Evolutionary conservation across 2,888 invertebrate genomes (phyloP), one percentile per base, ranked within the genome.

Genomic region (Scelioninae gen. 1): DNA sequence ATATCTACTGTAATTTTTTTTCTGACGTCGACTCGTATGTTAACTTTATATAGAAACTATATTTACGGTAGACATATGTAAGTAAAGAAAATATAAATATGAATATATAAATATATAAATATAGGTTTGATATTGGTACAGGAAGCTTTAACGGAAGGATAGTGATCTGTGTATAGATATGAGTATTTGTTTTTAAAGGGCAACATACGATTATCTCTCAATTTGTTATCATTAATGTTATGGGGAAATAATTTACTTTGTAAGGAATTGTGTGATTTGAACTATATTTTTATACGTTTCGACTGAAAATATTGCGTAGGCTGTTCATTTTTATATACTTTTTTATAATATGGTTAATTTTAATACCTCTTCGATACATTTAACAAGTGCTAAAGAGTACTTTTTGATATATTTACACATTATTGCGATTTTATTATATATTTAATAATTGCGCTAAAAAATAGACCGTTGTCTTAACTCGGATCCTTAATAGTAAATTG

Each of bases 1-100:
- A n/a, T 32, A 51, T 49, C 60, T 53, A 32, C 60, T 53, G 40
- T 76, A 49, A 60, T 66, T 82, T 76, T 71, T 43, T 8, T 43
- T 38, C 32, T 75, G 40, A 23, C 71, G 71, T 49, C 16, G 34
- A 71, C 65, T 75, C 75, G 60, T 76, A 75, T 65, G 75, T 76
- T 75, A 81, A 71, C 81, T 81, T 75, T 81, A 82, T 71, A 82
- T 76, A 72, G 72, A 71, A 72, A 66, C 63, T 81, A 81, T 81
- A 81, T 81, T 81, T 81, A 81, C 75, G 65, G 69, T 81, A 81
- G 81, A 40, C 56, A 63, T 75, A 81, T 62, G 63, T 75, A 72
- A 68, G 68, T 74, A 74, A 72, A 58, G 66, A 38, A 81, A 78
- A 60, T 72, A 71, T 60, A 49, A 60, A 74, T 63, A 72, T 62